phyloP scores from a whole-genome alignment of 2,888 invertebrate species.

The Hirtodrosophila histrioides region DNA sequence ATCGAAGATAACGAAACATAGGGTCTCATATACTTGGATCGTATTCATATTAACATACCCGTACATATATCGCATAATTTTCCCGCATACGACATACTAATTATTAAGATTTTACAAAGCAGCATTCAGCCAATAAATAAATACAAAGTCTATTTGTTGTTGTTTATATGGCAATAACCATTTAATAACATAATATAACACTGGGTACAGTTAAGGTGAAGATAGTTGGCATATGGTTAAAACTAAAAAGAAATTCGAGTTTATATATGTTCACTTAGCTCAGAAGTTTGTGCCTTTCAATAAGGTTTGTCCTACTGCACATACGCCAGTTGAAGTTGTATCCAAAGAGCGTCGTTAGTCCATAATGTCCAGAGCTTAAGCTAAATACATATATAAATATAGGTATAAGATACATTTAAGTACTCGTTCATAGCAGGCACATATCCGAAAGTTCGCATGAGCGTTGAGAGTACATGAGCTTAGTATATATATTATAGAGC shows the following conservation, averaged over 20 bases:
- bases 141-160: constrained; percentile 5
- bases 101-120: constrained; percentile 48
- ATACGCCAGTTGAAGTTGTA: constrained; percentile 19
- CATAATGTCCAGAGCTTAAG: constrained; percentile 9
- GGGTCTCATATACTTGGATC: constrained; percentile 16
- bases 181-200: constrained; percentile 58
- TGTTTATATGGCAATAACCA: constrained; percentile 50
- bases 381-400: constrained; percentile 28
- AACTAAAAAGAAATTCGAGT: constrained; percentile 11
- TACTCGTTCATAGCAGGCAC: constrained; percentile 62
- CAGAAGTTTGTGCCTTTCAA: not conserved
- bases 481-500: constrained; percentile 44
- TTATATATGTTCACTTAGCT: not conserved
- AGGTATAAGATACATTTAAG: constrained; percentile 28
- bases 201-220: constrained; percentile 29
- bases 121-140: constrained; percentile 54
- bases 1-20: constrained; percentile 98
- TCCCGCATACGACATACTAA: constrained; percentile 42
- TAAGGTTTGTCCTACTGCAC: constrained; percentile 3
- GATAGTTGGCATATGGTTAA: constrained; percentile 7
- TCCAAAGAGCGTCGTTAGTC: constrained; percentile 18
- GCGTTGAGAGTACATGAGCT: constrained; percentile 34
- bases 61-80: constrained; percentile 40
- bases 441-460: constrained; percentile 44
- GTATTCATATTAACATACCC: constrained; percentile 35